phyloP scores from a whole-genome alignment of 2,113 vertebrate genomes.

The Mionectes macconnelli region DNA sequence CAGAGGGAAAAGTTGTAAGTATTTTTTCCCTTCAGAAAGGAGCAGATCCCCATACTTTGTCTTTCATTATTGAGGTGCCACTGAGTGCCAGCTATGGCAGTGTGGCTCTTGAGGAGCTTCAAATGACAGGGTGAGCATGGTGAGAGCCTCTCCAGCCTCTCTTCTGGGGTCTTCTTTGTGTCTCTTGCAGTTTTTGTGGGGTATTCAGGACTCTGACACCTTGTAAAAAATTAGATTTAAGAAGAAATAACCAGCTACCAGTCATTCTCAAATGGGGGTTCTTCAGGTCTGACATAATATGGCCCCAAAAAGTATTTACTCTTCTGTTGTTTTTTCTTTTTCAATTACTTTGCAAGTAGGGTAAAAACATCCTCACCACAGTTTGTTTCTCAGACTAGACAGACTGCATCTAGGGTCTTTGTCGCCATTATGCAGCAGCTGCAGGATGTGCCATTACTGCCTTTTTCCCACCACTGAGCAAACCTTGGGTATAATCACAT shows the following conservation, averaged over 20 bases:
- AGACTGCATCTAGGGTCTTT: accelerated
- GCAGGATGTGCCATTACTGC: neutral
- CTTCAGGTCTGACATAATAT: neutral
- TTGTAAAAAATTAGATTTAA: neutral
- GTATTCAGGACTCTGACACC: neutral
- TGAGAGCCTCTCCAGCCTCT: neutral
- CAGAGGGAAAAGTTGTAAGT: neutral
- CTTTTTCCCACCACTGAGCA: neutral
- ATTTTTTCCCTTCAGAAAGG: neutral
- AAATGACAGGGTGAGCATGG: neutral
- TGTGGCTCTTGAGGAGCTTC: neutral
- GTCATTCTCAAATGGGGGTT: neutral
- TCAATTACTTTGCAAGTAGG: neutral
- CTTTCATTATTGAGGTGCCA: neutral
- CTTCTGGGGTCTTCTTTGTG: neutral
- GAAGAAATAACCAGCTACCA: neutral
- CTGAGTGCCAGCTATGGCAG: accelerated
- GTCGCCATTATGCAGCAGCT: neutral
- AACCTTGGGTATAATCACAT: accelerated
- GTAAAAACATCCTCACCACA: neutral
- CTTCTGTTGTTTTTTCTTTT: accelerated
- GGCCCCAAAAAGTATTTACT: neutral
- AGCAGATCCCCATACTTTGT: neutral
- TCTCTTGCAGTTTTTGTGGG: neutral
- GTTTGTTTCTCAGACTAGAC: neutral